These are phyloP conservation scores for Hermaeophaga mercurialis DNA, from an alignment of 2,888 invertebrate genomes.

Conservation along the genomic window DNA sequence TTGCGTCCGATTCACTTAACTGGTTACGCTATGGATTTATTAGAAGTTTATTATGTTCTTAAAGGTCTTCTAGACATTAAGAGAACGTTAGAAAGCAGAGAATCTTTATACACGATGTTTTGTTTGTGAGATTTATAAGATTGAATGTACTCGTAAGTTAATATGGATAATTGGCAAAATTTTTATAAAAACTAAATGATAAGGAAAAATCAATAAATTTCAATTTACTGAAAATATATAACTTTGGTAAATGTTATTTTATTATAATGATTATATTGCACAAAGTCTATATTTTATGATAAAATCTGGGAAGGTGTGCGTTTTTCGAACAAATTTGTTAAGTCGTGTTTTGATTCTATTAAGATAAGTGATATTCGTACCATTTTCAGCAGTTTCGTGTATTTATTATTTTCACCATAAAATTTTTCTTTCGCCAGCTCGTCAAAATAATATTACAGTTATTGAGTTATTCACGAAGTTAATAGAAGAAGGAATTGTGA, in stretches of 20 bases:
- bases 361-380: conserved; percentile 19
- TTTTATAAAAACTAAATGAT: too few species aligned
- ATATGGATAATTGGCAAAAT: too few species aligned
- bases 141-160: too few species aligned
- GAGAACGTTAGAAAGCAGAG: too few species aligned
- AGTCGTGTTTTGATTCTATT: conserved; percentile 7
- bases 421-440: too few species aligned
- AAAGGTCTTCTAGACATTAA: too few species aligned
- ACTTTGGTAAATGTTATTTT: too few species aligned
- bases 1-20: conserved; percentile 33
- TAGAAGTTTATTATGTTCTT: conserved; percentile 19
- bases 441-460: conserved; percentile 2
- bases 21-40: conserved; percentile 18
- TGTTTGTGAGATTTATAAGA: too few species aligned
- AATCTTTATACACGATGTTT: too few species aligned
- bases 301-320: conserved; percentile 13
- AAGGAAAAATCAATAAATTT: too few species aligned
- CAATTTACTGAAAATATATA: too few species aligned
- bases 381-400: conserved; percentile 17
- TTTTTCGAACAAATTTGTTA: conserved; percentile 8
- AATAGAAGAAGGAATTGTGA: neutral
- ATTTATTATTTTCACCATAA: too few species aligned
- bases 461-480: conserved; percentile 13
- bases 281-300: neutral
- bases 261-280: conserved; percentile 3